These are phyloP conservation scores for Alitta virens DNA, from an alignment of 2,888 invertebrate genomes.

Conservation along the genomic window DNA sequence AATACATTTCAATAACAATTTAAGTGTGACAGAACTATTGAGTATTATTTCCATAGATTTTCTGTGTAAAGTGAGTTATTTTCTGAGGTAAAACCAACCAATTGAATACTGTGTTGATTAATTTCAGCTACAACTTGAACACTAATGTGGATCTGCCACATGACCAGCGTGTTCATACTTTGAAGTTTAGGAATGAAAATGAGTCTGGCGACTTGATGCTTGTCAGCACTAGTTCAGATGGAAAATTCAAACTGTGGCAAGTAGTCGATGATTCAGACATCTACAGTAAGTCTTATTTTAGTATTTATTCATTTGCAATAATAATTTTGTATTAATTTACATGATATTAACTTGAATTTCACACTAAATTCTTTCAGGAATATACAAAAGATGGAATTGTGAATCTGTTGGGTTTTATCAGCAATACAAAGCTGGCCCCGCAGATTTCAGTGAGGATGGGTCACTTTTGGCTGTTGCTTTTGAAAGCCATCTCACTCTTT, in stretches of 20 bases:
- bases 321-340: no score
- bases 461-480: slow-evolving; percentile 73
- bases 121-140: slow-evolving; percentile 67
- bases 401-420: slow-evolving; percentile 66
- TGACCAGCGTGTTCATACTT: slow-evolving; percentile 62
- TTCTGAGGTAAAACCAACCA: no score
- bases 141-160: slow-evolving; percentile 75
- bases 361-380: slow-evolving; percentile 52
- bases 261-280: slow-evolving; percentile 62
- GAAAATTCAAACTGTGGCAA: slow-evolving; percentile 72
- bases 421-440: slow-evolving; percentile 62
- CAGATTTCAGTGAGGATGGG: slow-evolving; percentile 74
- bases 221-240: slow-evolving; percentile 69
- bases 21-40: no score
- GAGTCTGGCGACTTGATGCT: slow-evolving; percentile 56
- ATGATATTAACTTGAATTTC: no score
- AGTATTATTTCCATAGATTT: no score
- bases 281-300: slow-evolving; percentile 50
- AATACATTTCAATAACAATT: no score
- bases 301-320: background rate
- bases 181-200: slow-evolving; percentile 28
- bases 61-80: no score
- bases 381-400: slow-evolving; percentile 68
- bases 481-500: slow-evolving; percentile 68
- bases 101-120: no score